phyloP scores from a whole-genome alignment of 1,140 invertebrate genomes.

The Ostrea denselamellosa region DNA sequence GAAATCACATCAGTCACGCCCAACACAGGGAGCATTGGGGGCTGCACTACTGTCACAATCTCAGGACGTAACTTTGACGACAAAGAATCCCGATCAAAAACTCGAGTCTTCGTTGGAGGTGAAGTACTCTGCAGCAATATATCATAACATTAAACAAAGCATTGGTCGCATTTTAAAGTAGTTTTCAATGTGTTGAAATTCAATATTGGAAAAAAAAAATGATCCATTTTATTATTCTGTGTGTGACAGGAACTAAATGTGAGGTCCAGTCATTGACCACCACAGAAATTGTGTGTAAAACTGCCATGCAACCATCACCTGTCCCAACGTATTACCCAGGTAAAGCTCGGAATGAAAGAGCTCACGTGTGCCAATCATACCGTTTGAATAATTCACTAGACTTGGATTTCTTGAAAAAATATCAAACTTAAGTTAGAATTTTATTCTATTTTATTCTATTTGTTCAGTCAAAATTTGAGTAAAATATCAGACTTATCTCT shows the following conservation, averaged over 20 bases:
- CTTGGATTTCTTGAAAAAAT: too few species aligned
- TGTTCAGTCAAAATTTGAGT: too few species aligned
- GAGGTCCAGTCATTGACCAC: constrained; percentile 46
- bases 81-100: constrained; percentile 44
- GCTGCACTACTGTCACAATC: constrained; percentile 60
- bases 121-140: background rate
- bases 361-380: too few species aligned
- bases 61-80: constrained; percentile 63
- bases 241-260: constrained; percentile 2
- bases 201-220: background rate
- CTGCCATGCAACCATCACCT: constrained; percentile 45
- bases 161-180: too few species aligned
- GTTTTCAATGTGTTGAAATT: too few species aligned
- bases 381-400: too few species aligned
- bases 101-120: constrained; percentile 62
- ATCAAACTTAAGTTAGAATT: too few species aligned
- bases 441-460: too few species aligned
- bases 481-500: too few species aligned
- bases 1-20: constrained; percentile 49
- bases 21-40: constrained; percentile 59
- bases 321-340: background rate
- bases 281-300: constrained; percentile 54
- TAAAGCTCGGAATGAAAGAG: background rate
- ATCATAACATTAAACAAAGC: too few species aligned
- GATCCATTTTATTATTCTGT: background rate